Percentiles rank a stretch among this genome's conserved stretches.
phyloP scores from a whole-genome alignment of 2,888 invertebrate genomes.

The Tryphoninae sp. region DNA sequence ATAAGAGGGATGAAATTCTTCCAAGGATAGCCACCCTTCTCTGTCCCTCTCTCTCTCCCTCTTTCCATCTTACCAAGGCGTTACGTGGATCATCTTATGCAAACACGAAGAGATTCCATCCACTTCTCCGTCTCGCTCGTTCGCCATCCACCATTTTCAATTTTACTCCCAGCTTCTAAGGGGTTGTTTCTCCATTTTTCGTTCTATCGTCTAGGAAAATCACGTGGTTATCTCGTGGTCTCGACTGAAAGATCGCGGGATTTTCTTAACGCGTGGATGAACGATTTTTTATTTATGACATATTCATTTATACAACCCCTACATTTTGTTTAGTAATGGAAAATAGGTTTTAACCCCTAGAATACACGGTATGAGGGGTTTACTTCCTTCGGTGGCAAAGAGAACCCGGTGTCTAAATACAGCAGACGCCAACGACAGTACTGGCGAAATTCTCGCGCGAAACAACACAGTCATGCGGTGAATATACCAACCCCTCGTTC shows the following conservation, averaged over 20 bases:
- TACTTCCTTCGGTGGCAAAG: too few relatives aligned
- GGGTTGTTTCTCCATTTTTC: too few relatives aligned
- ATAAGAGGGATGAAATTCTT: constrained; percentile 54
- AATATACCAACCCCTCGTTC: constrained; percentile 21
- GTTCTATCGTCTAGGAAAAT: too few relatives aligned
- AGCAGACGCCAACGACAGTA: constrained; percentile 34
- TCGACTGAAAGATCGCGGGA: too few relatives aligned
- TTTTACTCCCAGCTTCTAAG: not conserved
- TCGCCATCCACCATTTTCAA: constrained; percentile 8
- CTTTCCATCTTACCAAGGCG: constrained; percentile 22
- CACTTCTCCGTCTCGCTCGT: constrained; percentile 10
- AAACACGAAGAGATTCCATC: constrained; percentile 56
- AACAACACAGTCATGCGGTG: constrained; percentile 36
- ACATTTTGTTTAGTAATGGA: not conserved
- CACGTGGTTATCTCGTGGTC: not conserved
- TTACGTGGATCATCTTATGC: constrained; percentile 55
- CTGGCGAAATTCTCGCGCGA: constrained; percentile 45
- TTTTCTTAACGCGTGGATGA: not conserved
- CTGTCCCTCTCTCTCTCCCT: constrained; percentile 27
- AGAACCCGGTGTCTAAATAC: constrained; percentile 13
- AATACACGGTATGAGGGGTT: too few relatives aligned
- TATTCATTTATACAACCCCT: constrained; percentile 12
- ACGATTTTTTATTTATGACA: not conserved
- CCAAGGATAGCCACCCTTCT: constrained; percentile 43
- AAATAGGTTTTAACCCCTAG: constrained; percentile 23